Evolutionary conservation across 2,888 invertebrate genomes (phyloP).

Genomic region (Scotopteryx bipunctaria): DNA sequence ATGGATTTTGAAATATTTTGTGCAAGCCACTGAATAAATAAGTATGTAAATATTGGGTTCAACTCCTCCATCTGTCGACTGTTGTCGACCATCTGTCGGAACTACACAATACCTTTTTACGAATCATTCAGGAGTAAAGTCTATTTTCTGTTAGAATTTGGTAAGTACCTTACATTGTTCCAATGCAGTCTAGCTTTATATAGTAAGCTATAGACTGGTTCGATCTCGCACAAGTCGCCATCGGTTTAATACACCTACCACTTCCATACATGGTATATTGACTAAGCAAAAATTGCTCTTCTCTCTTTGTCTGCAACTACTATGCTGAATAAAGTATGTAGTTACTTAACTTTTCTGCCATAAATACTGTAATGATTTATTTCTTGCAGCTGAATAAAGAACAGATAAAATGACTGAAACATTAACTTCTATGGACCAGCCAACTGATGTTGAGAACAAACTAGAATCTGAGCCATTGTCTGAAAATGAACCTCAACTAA

Average conservation of each 20-base stretch:
- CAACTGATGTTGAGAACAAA: conserved; percentile 56
- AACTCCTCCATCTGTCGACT: too few relatives aligned
- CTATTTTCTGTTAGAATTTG: too few relatives aligned
- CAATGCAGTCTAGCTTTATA: too few relatives aligned
- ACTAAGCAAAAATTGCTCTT: conserved; percentile 27
- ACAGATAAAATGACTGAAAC: conserved; percentile 63
- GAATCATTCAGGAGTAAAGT: too few relatives aligned
- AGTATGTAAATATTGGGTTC: too few relatives aligned
- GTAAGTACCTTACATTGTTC: too few relatives aligned
- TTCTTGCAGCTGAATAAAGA: conserved; percentile 19
- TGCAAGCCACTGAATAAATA: too few relatives aligned
- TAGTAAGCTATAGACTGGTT: too few relatives aligned
- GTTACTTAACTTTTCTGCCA: background rate
- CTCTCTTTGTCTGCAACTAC: conserved; percentile 7
- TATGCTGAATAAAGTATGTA: background rate
- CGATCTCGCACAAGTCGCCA: too few relatives aligned
- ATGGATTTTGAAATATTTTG: too few relatives aligned
- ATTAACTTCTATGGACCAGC: conserved; percentile 53
- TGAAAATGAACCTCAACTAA: conserved; percentile 49
- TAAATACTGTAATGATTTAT: background rate
- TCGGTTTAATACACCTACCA: background rate
- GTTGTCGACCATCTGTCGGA: too few relatives aligned
- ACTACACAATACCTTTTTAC: too few relatives aligned
- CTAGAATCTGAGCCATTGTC: conserved; percentile 30
- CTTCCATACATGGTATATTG: conserved; percentile 30